Evolutionary conservation across 2,888 invertebrate species (phyloP).

Genomic region (Dendrolimus pini): DNA sequence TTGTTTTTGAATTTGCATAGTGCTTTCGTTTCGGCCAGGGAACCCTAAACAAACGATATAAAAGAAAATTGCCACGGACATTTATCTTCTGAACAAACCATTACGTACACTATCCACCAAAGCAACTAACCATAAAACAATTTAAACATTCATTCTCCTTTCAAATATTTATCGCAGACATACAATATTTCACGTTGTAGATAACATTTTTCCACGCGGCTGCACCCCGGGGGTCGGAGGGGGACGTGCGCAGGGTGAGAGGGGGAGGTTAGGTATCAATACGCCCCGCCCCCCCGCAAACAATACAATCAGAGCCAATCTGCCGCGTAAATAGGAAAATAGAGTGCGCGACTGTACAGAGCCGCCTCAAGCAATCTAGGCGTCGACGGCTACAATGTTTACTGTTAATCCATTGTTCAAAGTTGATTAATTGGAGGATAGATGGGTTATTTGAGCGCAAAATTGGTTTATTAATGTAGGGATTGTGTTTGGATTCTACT

Average conservation of each 20-base stretch:
- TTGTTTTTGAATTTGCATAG: too few species aligned
- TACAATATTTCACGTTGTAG: slow-evolving; percentile 48
- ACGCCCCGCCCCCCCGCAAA: slow-evolving; percentile 60
- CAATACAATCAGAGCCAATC: slow-evolving; percentile 76
- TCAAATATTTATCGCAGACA: slow-evolving; percentile 65
- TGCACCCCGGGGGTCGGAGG: slow-evolving; percentile 30
- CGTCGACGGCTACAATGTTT: slow-evolving; percentile 6
- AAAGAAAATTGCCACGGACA: neutral
- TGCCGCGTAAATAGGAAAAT: slow-evolving; percentile 76
- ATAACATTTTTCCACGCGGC: slow-evolving; percentile 63
- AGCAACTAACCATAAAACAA: slow-evolving; percentile 32
- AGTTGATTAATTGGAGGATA: slow-evolving; percentile 1
- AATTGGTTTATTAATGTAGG: neutral
- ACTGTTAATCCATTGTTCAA: neutral
- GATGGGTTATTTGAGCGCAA: neutral
- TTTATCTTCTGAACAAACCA: slow-evolving; percentile 10
- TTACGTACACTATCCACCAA: slow-evolving; percentile 1
- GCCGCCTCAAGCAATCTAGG: slow-evolving; percentile 40
- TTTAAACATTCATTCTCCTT: slow-evolving; percentile 49
- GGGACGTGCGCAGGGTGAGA: slow-evolving; percentile 14
- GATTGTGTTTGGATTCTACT: neutral
- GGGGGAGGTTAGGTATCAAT: slow-evolving; percentile 39
- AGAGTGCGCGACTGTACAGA: slow-evolving; percentile 66
- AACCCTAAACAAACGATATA: too few species aligned
- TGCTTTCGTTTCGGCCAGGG: too few species aligned